A percentile compares a stretch with the other conserved stretches of the same genome.
phyloP scores from a whole-genome alignment of 2,888 invertebrate species.

The Leucoma salicis region DNA sequence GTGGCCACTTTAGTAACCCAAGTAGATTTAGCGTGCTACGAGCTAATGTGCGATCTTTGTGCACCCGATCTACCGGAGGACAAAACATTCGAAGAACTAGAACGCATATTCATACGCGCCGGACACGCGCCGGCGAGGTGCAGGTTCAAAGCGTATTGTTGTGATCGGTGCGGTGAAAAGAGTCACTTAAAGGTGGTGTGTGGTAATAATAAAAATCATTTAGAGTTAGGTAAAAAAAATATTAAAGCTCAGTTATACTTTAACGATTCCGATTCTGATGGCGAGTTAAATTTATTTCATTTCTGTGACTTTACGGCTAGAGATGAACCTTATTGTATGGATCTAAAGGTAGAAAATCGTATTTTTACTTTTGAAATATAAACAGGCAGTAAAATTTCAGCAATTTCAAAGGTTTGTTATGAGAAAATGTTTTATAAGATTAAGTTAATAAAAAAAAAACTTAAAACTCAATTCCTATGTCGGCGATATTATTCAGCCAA shows the following conservation, averaged over 20 bases:
- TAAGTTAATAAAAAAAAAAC: neutral
- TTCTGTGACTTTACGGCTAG: neutral
- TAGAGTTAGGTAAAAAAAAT: too few relatives aligned
- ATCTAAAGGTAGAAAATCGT: neutral
- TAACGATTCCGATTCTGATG: neutral
- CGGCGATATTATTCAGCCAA: neutral
- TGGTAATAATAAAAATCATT: neutral
- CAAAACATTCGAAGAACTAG: too few relatives aligned
- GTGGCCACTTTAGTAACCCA: too few relatives aligned
- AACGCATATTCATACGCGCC: too few relatives aligned
- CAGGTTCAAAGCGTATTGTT: slow-evolving; percentile 2
- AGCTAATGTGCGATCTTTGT: too few relatives aligned
- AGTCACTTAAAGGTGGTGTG: slow-evolving; percentile 12
- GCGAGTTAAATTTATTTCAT: neutral
- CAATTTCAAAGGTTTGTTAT: neutral
- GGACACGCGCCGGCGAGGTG: slow-evolving; percentile 3
- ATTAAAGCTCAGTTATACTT: neutral
- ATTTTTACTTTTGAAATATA: slow-evolving; percentile 7
- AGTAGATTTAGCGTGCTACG: too few relatives aligned
- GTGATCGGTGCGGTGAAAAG: slow-evolving; percentile 4
- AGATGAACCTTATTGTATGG: neutral
- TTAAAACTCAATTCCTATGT: neutral
- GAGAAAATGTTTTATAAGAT: neutral
- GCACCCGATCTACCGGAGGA: too few relatives aligned
- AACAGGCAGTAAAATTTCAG: slow-evolving; percentile 10